A percentile compares a stretch with the other conserved stretches of the same genome.
These are phyloP conservation scores for Scolopax mira DNA, from an alignment of 2,113 vertebrate species.

Conservation along the genomic window DNA sequence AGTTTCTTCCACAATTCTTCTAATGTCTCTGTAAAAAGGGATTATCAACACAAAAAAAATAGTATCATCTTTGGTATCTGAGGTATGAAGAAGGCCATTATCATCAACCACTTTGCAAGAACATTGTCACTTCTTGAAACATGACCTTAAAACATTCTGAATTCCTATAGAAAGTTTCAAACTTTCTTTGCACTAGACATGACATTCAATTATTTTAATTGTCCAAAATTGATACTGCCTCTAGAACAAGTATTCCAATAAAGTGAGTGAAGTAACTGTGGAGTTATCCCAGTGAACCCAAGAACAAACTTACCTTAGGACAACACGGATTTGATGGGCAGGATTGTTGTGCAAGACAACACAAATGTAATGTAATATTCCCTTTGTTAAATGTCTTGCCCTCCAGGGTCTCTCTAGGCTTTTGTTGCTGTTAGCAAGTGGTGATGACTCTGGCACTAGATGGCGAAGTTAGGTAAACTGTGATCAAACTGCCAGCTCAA, in stretches of 20 bases:
- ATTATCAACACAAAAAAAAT: neutral
- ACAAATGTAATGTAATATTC: neutral
- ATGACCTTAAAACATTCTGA: neutral
- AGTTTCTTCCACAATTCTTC: neutral
- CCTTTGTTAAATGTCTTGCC: neutral
- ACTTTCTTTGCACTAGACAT: neutral
- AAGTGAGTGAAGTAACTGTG: neutral
- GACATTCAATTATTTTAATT: neutral
- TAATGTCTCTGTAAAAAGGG: neutral
- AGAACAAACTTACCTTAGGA: neutral
- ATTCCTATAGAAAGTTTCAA: neutral
- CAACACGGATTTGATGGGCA: neutral
- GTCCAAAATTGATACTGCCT: neutral
- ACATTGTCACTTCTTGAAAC: neutral
- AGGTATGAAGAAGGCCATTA: neutral
- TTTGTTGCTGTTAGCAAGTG: neutral
- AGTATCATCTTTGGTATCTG: neutral
- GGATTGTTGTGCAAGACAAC: neutral
- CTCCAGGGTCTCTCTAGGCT: neutral
- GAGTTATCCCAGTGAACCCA: neutral
- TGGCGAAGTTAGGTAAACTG: neutral
- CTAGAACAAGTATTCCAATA: neutral
- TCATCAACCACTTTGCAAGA: neutral
- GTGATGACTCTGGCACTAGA: neutral
- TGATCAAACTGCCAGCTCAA: neutral